Percentiles rank a stretch among this genome's conserved stretches.
phyloP scores from a whole-genome alignment of 1,140 invertebrate species.

The Trichonephila inaurata region DNA sequence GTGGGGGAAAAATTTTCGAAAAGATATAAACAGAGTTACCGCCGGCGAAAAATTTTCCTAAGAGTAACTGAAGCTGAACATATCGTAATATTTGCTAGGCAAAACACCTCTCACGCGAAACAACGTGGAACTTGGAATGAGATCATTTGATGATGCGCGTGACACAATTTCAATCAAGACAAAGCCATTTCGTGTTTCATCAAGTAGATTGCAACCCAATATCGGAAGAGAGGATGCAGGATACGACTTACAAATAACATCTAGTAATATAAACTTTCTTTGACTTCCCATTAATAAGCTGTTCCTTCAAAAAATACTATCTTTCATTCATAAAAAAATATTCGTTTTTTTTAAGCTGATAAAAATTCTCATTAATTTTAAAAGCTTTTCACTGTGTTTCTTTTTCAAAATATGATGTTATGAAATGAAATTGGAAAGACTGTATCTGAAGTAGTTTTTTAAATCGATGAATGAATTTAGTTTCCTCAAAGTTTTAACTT shows the following conservation, averaged over 20 bases:
- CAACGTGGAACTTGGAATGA: slow-evolving; percentile 1
- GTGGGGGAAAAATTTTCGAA: not conserved
- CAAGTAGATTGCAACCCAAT: slow-evolving; percentile 38
- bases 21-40: not conserved
- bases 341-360: no score
- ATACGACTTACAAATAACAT: slow-evolving; percentile 24
- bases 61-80: not conserved
- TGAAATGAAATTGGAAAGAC: no score
- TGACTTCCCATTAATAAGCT: not conserved
- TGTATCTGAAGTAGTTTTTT: no score
- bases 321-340: not conserved
- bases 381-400: no score
- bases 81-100: slow-evolving; percentile 14
- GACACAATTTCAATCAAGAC: slow-evolving; percentile 62
- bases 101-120: not conserved
- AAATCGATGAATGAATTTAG: no score
- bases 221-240: not conserved
- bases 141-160: slow-evolving; percentile 19
- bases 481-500: no score
- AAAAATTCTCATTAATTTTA: no score
- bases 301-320: not conserved
- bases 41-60: not conserved
- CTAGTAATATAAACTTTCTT: not conserved
- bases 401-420: no score
- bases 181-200: slow-evolving; percentile 43